Conservation (phyloP, 2,797 vertebrate genomes). For the Basileuterus tristriatus region DNA sequence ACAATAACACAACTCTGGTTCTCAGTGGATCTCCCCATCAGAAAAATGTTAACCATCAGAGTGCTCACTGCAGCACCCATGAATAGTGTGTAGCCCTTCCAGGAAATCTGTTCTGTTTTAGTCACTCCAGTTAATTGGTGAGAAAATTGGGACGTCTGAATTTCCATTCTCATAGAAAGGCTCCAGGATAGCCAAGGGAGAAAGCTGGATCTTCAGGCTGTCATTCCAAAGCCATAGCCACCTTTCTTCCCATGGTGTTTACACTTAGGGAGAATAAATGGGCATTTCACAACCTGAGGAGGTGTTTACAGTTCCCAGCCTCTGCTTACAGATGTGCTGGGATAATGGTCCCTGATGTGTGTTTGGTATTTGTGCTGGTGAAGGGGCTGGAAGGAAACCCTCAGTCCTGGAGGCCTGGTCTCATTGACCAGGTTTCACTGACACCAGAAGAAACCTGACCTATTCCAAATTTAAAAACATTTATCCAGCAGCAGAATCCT, state of each 20-base stretch:
- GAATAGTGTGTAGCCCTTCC: background rate
- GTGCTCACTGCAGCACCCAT: background rate
- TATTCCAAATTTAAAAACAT: background rate
- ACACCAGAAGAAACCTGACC: background rate
- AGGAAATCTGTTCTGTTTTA: background rate
- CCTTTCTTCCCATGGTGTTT: constrained; percentile 31
- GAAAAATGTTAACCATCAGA: background rate
- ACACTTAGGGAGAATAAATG: background rate
- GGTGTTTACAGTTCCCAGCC: constrained; percentile 29
- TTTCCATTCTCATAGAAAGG: background rate
- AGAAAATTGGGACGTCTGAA: background rate
- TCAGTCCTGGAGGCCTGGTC: background rate
- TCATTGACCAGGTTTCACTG: background rate
- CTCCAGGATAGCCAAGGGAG: background rate
- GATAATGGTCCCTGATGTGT: background rate
- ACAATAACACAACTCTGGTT: background rate
- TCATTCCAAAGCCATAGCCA: background rate
- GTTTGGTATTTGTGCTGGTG: background rate
- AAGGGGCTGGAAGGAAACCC: background rate
- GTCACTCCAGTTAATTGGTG: background rate
- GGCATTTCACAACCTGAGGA: constrained; percentile 45
- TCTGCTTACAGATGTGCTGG: constrained; percentile 5
- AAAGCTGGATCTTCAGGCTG: background rate
- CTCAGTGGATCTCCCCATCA: background rate
- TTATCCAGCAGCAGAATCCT: background rate